Evolutionary conservation across 1,140 invertebrate species (phyloP), one percentile per base, ranked within the genome.

Genomic region (Drosophila gunungcola): DNA sequence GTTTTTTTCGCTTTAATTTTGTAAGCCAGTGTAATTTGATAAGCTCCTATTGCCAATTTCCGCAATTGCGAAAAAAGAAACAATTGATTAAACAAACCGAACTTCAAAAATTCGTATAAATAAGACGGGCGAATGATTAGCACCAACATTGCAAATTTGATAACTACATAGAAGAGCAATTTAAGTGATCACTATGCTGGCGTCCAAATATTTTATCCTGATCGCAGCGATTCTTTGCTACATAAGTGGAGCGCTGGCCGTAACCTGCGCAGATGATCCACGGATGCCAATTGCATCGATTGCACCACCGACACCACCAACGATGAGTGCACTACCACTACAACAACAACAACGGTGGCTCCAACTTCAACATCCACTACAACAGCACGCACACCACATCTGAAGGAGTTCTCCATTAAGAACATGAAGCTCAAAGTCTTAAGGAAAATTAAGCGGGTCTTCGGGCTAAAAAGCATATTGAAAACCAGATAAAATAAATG

Each of bases 61-160:
- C 25, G 9, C 34, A 52, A 6, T 32, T 16, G 52, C 55, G 10
- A n/a, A 73, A 49, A 32, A 52, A 39, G 13, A 32, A 52, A 53
- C 72, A 74, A 55, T 58, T 74, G 72, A 56, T 55, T 45, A 27
- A 74, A 74, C 58, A 74, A 64, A 16, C 10, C 38, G 0, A 29
- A 25, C 10, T 51, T 73, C 43, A n/a, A 10, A 3, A 48, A 53
- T 53, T 13, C 4, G 13, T 65, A 69, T 69, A 69, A 67, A 69
- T 69, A 69, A 29, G 61, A 4, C 21, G 6, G 3, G 4, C 41
- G 11, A 29, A 9, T 3, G 3, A 1, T 3, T 9, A 38, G 11
- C 0, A 2, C n/a, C 0, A 16, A 16, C 16, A 67, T 67, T 63
- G 5, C 29, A 34, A 12, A 34, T 63, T 56, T 5, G 0, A 3